Evolutionary conservation across 2,888 invertebrate genomes (phyloP).

Genomic region (Drosophila kokeensis): DNA sequence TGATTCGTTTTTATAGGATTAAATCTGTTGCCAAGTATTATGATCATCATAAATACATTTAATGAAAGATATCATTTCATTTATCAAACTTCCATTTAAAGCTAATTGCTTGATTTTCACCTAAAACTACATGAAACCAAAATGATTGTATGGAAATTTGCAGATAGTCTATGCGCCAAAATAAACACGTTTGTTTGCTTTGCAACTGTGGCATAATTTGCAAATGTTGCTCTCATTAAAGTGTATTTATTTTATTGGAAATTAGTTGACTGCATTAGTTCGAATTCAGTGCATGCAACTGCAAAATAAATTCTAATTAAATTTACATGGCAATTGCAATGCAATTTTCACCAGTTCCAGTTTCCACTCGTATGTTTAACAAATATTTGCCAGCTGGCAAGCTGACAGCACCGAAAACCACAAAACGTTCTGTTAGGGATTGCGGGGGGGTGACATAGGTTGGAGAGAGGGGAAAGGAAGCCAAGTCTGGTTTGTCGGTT

Average conservation of each 20-base stretch:
- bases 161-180: not conserved
- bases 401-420: slow-evolving; percentile 75
- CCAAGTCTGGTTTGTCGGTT: slow-evolving; percentile 40
- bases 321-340: slow-evolving; percentile 60
- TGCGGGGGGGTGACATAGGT: not conserved
- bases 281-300: slow-evolving; percentile 6
- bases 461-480: not conserved
- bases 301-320: slow-evolving; percentile 73
- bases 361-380: slow-evolving; percentile 56
- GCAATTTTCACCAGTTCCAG: slow-evolving; percentile 16
- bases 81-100: not conserved
- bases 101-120: not conserved
- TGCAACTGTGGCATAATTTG: slow-evolving; percentile 9
- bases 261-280: slow-evolving; percentile 72
- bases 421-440: slow-evolving; percentile 47
- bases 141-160: not conserved
- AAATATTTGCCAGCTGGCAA: slow-evolving; percentile 75
- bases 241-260: slow-evolving; percentile 68
- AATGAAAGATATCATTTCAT: not conserved
- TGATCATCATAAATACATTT: not conserved
- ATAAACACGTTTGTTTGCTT: slow-evolving; percentile 16
- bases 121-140: not conserved
- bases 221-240: slow-evolving; percentile 12
- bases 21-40: not conserved
- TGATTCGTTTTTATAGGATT: not conserved